phyloP scores from a whole-genome alignment of 2,888 invertebrate genomes.

The Lepidochitona cinerea region DNA sequence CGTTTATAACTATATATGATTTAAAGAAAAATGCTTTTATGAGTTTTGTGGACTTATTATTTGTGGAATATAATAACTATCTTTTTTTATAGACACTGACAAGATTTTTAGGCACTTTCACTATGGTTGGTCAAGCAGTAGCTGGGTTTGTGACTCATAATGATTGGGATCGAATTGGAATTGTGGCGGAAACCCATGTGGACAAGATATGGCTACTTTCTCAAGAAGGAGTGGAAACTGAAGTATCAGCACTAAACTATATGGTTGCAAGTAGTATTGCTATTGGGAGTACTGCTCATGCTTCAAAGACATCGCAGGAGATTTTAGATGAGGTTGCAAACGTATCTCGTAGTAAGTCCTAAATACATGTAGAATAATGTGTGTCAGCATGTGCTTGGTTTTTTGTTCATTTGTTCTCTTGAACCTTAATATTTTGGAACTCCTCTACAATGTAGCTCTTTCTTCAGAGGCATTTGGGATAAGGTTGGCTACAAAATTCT shows the following conservation, averaged over 20 bases:
- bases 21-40: no score
- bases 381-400: no score
- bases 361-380: no score
- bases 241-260: constrained; percentile 13
- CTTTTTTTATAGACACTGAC: constrained; percentile 38
- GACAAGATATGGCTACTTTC: constrained; percentile 41
- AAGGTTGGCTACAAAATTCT: no score
- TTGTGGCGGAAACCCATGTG: constrained; percentile 31
- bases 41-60: no score
- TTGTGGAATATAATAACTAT: no score
- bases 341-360: constrained; percentile 30
- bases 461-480: no score
- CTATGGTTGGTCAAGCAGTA: constrained; percentile 42
- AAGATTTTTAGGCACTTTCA: constrained; percentile 41
- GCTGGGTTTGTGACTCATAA: constrained; percentile 23
- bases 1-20: no score
- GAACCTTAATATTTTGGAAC: no score
- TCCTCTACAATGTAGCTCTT: no score
- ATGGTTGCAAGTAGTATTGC: constrained; percentile 20
- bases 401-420: no score
- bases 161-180: constrained; percentile 33
- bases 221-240: constrained; percentile 21
- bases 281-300: constrained; percentile 3
- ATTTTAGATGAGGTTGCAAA: constrained; percentile 21
- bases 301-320: not conserved